Evolutionary conservation across 2,888 invertebrate genomes (phyloP).

Genomic region (Drosophila meridionalis): DNA sequence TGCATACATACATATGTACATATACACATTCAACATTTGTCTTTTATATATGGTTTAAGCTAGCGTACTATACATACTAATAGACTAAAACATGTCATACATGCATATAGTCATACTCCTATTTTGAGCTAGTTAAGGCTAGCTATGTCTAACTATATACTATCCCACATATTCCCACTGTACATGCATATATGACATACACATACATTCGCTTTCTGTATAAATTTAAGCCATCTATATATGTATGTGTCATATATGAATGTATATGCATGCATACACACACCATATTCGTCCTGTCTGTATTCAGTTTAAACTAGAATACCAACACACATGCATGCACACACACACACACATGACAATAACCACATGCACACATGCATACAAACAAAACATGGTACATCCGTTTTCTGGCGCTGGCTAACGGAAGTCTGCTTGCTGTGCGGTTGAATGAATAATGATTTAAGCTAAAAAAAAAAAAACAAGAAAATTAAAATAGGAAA

Average conservation of each 20-base stretch:
- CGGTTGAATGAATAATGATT: conserved; percentile 41
- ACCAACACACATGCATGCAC: background rate
- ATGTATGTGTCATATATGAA: background rate
- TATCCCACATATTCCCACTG: background rate
- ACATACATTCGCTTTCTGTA: background rate
- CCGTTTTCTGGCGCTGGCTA: conserved; percentile 7
- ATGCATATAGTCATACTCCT: background rate
- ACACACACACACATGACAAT: background rate
- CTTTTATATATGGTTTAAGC: no score
- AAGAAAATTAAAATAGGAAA: background rate
- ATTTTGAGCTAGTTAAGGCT: background rate
- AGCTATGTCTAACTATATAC: background rate
- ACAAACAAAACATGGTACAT: conserved; percentile 6
- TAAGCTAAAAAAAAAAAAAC: conserved; percentile 4
- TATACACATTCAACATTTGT: no score
- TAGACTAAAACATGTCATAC: background rate
- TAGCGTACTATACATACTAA: no score
- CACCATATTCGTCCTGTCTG: background rate
- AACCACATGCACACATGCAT: background rate
- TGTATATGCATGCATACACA: background rate
- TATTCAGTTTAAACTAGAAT: background rate
- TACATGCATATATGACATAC: background rate
- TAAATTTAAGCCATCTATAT: background rate
- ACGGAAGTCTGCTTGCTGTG: conserved; percentile 17
- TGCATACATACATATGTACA: background rate